These are phyloP conservation scores for Adelognathus sp. DNA, from an alignment of 2,888 invertebrate genomes.

Conservation along the genomic window DNA sequence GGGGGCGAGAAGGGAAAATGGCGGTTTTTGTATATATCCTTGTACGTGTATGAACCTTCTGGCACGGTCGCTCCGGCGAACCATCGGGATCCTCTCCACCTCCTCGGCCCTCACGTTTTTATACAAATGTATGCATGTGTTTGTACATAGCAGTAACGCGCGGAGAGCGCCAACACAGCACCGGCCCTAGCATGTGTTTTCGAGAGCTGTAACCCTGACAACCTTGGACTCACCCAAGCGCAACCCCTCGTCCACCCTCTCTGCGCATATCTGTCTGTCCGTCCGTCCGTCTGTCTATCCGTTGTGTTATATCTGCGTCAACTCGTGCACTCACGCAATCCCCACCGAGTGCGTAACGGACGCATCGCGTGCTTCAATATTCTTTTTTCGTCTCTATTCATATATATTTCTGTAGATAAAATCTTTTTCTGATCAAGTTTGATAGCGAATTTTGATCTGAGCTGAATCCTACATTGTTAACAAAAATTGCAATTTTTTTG, in stretches of 20 bases:
- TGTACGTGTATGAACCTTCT: neutral
- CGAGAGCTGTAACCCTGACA: conserved; percentile 80
- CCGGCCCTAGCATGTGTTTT: conserved; percentile 75
- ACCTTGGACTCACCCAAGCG: conserved; percentile 79
- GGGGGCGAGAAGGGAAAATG: conserved; percentile 69
- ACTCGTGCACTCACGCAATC: conserved; percentile 35
- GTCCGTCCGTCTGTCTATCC: neutral
- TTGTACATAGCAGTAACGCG: neutral
- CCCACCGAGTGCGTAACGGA: conserved; percentile 57
- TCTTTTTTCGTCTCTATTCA: neutral
- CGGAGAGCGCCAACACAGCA: conserved; percentile 58
- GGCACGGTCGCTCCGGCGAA: conserved; percentile 23
- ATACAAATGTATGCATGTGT: neutral
- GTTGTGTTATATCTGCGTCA: conserved; percentile 25
- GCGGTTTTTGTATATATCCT: conserved; percentile 66
- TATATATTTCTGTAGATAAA: neutral
- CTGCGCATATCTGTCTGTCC: conserved; percentile 9
- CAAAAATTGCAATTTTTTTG: too few species aligned
- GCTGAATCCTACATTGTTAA: too few species aligned
- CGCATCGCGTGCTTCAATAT: conserved; percentile 48
- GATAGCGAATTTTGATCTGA: too few species aligned
- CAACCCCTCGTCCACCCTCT: conserved; percentile 67
- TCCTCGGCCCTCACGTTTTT: neutral
- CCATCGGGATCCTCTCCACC: conserved; percentile 19
- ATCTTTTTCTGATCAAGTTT: neutral